Evolutionary conservation across 2,797 vertebrate species (phyloP).

Genomic region (Pangasius mekongensis): DNA sequence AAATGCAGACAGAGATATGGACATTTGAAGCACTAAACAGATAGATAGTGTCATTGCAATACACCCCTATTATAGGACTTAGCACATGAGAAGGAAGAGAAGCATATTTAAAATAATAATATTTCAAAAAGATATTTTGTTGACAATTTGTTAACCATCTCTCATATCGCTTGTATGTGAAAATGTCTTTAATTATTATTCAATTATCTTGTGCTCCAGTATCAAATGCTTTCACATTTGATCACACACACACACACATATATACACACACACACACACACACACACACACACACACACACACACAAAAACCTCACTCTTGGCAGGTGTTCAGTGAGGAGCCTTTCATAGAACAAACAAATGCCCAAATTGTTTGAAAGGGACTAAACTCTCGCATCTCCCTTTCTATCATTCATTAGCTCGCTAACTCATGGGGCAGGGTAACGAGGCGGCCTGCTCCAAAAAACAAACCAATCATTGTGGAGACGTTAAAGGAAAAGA

Average conservation of each 20-base stretch:
- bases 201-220: not conserved
- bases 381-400: constrained; percentile 18
- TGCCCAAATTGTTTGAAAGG: not conserved
- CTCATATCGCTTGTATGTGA: too few relatives aligned
- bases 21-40: not conserved
- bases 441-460: constrained; percentile 10
- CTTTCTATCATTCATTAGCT: constrained; percentile 38
- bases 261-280: not conserved
- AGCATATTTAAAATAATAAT: not conserved
- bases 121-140: not conserved
- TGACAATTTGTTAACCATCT: too few relatives aligned
- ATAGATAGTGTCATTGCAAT: not conserved
- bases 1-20: too few relatives aligned
- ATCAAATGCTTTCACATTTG: not conserved
- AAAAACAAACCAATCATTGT: constrained; percentile 37
- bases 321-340: not conserved
- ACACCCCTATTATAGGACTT: not conserved
- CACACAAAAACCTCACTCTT: not conserved
- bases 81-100: not conserved
- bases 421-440: constrained; percentile 25
- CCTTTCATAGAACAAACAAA: constrained; percentile 13
- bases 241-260: not conserved
- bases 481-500: constrained; percentile 20
- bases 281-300: too few relatives aligned
- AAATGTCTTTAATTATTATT: not conserved